Conservation (phyloP, 2,888 invertebrate genomes). For the Helleia helle region DNA sequence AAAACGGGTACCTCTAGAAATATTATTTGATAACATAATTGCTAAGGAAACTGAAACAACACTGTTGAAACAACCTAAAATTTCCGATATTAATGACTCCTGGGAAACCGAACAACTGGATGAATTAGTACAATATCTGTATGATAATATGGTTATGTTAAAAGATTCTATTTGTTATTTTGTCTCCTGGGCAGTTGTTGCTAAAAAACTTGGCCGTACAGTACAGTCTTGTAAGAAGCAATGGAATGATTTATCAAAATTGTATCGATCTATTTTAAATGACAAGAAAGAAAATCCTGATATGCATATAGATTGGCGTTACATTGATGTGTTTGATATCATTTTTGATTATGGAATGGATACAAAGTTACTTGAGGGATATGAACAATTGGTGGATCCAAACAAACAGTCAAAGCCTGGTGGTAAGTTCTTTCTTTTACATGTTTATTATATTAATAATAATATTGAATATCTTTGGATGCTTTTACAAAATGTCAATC, state of each 20-base stretch:
- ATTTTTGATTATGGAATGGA: slow-evolving; percentile 66
- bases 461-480: too few relatives aligned
- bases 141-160: slow-evolving; percentile 47
- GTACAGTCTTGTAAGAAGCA: slow-evolving; percentile 36
- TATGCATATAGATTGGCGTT: slow-evolving; percentile 58
- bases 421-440: too few relatives aligned
- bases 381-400: slow-evolving; percentile 26
- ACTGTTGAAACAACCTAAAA: slow-evolving; percentile 22
- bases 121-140: slow-evolving; percentile 46
- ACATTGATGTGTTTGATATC: slow-evolving; percentile 58
- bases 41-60: slow-evolving; percentile 38
- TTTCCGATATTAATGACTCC: slow-evolving; percentile 18
- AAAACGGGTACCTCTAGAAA: slow-evolving; percentile 39
- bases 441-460: too few relatives aligned
- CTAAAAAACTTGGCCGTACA: slow-evolving; percentile 32
- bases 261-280: slow-evolving; percentile 46
- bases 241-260: slow-evolving; percentile 42
- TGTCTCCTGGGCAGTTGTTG: slow-evolving; percentile 47
- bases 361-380: slow-evolving; percentile 38
- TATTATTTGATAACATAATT: slow-evolving; percentile 53
- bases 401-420: slow-evolving; percentile 26
- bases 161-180: slow-evolving; percentile 52
- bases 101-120: slow-evolving; percentile 41
- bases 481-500: too few relatives aligned
- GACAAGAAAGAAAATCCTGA: slow-evolving; percentile 59